Evolutionary conservation across 2,113 vertebrate genomes (phyloP).

Genomic region (Halcyon malimbica): DNA sequence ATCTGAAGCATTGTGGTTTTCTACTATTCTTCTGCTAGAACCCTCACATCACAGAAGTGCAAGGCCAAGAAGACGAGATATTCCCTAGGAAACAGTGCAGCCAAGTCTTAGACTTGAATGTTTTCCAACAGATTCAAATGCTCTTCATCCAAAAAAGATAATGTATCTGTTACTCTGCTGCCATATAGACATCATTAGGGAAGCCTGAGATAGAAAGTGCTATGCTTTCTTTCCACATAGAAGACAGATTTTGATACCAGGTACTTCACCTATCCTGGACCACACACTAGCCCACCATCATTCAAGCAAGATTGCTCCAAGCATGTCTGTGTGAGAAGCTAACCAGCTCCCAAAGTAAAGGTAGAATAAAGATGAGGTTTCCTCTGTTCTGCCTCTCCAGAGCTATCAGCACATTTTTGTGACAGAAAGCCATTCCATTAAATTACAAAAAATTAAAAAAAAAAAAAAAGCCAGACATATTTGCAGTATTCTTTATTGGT

Average conservation of each 20-base stretch:
- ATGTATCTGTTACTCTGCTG: background rate
- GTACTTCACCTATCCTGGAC: background rate
- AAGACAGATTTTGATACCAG: background rate
- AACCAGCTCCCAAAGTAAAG: background rate
- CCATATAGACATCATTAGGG: background rate
- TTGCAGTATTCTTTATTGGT: background rate
- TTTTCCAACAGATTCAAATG: background rate
- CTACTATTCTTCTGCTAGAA: background rate
- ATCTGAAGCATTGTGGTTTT: background rate
- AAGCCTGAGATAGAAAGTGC: background rate
- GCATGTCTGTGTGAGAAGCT: background rate
- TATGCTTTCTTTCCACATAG: background rate
- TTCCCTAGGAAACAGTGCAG: background rate
- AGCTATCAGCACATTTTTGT: background rate
- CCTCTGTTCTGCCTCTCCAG: background rate
- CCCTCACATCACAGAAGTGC: background rate
- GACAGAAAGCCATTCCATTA: background rate
- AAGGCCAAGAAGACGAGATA: background rate
- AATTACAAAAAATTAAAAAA: background rate
- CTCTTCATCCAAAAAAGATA: background rate
- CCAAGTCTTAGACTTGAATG: background rate
- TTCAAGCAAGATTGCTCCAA: background rate
- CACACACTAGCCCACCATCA: background rate
- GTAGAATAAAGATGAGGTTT: background rate
- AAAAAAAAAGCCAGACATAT: background rate